Base-by-base conservation (phyloP, 2,797 vertebrate genomes). In the Neostethus bicornis region DNA sequence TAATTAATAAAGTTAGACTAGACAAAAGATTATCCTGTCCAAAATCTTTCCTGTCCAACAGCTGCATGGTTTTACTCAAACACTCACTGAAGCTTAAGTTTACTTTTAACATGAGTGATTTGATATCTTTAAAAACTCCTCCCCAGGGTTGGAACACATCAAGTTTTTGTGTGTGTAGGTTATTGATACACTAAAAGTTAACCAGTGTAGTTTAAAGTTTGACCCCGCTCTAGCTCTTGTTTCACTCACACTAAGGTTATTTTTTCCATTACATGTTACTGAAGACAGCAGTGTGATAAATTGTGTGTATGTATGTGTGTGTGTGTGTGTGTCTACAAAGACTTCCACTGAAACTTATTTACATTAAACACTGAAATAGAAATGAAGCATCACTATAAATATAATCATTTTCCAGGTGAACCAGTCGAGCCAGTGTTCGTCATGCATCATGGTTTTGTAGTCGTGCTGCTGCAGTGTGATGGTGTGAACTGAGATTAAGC, bases 401-500 rank as follows among this genome's bases (percentile, higher is more conserved):
- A 14, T 1, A 16, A 1, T 29, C 3, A 8, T 34, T 34, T 14
- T 19, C 41, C 28, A 57, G 50, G 39, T 20, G 5, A 51, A 47
- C 61, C 52, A 13, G 47, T 2, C 20, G 5, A 51, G 47, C 61
- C 52, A 13, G 47, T 2, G 7, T 37, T 35, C 32, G 2, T 21
- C 8, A 14, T 41, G 47, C 19, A 31, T 48, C 8, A 4, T 34
- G 51, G 10, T 16, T 42, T 44, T 26, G 31, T 13, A 3, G 73
- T 61, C n/a, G 50, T 55, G 74, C 41, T 47, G 69, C 62, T 61
- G 48, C 67, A 44, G 61, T 24, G 48, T 52, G 66, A 79, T 51
- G 58, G 61, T 83, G 75, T 73, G 63, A 75, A 81, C 66, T 26
- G 61, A 81, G 75, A 81, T 83, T 84, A 89, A 81, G 79, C 68